These are phyloP conservation scores for Plutella xylostella DNA, from an alignment of 2,888 invertebrate species.

Conservation along the genomic window DNA sequence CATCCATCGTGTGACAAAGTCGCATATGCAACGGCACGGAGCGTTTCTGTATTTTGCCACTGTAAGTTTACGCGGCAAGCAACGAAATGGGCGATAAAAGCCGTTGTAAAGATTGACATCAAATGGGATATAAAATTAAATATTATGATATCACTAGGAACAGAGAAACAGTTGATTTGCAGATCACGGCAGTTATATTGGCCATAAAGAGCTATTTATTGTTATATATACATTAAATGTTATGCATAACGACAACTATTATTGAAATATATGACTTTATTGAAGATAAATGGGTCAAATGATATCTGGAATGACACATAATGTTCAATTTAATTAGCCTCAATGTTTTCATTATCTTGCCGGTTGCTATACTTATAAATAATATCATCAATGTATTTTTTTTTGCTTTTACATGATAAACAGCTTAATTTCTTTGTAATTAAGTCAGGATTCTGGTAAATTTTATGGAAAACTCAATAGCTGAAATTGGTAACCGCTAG, in stretches of 20 bases:
- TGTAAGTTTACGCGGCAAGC: slow-evolving; percentile 1
- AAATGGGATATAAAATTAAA: slow-evolving; percentile 11
- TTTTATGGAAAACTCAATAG: too few relatives aligned
- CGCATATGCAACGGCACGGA: too few relatives aligned
- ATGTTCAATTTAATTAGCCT: slow-evolving; percentile 35
- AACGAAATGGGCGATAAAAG: slow-evolving; percentile 12
- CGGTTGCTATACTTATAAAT: too few relatives aligned
- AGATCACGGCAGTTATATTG: slow-evolving; percentile 34
- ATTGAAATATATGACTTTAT: slow-evolving; percentile 65
- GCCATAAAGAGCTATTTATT: slow-evolving; percentile 45
- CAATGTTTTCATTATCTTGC: slow-evolving; percentile 59
- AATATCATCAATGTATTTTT: too few relatives aligned
- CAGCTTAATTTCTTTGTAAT: too few relatives aligned
- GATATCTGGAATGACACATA: slow-evolving; percentile 53
- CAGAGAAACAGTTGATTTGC: slow-evolving; percentile 25
- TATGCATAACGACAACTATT: slow-evolving; percentile 49
- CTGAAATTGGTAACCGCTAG: too few relatives aligned
- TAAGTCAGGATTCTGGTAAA: too few relatives aligned
- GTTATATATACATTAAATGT: slow-evolving; percentile 33
- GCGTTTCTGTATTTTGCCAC: too few relatives aligned
- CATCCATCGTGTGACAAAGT: too few relatives aligned
- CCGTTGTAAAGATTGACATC: slow-evolving; percentile 13
- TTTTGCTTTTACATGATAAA: too few relatives aligned
- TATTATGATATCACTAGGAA: slow-evolving; percentile 13
- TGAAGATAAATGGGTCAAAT: slow-evolving; percentile 55